These are phyloP conservation scores for Smittia aterrima DNA, from an alignment of 2,888 invertebrate genomes.

Conservation along the genomic window DNA sequence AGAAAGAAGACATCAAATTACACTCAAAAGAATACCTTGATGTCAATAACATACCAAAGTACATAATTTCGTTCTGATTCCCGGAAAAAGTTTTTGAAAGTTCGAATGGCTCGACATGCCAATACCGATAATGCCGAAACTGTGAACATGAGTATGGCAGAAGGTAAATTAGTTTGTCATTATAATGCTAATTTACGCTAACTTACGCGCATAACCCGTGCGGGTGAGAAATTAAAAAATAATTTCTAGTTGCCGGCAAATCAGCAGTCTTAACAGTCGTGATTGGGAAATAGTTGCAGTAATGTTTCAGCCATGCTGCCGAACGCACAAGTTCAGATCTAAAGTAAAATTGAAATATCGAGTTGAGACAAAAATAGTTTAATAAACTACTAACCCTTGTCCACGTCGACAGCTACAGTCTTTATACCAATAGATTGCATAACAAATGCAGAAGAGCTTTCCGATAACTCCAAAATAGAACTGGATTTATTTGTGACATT, in stretches of 20 bases:
- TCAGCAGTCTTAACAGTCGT: slow-evolving; percentile 79
- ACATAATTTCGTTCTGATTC: slow-evolving; percentile 60
- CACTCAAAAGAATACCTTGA: neutral
- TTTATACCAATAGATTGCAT: neutral
- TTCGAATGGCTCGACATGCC: slow-evolving; percentile 70
- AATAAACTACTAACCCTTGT: slow-evolving; percentile 55
- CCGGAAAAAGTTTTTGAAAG: slow-evolving; percentile 61
- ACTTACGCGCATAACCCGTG: slow-evolving; percentile 73
- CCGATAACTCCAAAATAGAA: neutral
- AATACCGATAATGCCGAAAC: slow-evolving; percentile 70
- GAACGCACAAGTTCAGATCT: neutral
- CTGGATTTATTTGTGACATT: neutral
- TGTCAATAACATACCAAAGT: slow-evolving; percentile 56
- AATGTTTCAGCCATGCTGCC: slow-evolving; percentile 65
- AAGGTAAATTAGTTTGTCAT: no score
- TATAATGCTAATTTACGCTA: no score
- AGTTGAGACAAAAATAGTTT: neutral
- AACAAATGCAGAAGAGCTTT: neutral
- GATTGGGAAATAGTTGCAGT: slow-evolving; percentile 82
- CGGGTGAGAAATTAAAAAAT: slow-evolving; percentile 84
- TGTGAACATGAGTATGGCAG: slow-evolving; percentile 46
- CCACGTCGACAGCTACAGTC: slow-evolving; percentile 62
- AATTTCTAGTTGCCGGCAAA: slow-evolving; percentile 74
- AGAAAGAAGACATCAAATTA: no score
- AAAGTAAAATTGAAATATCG: neutral